Conservation (phyloP, 2,888 invertebrate species). For the Ophonus ardosiacus region DNA sequence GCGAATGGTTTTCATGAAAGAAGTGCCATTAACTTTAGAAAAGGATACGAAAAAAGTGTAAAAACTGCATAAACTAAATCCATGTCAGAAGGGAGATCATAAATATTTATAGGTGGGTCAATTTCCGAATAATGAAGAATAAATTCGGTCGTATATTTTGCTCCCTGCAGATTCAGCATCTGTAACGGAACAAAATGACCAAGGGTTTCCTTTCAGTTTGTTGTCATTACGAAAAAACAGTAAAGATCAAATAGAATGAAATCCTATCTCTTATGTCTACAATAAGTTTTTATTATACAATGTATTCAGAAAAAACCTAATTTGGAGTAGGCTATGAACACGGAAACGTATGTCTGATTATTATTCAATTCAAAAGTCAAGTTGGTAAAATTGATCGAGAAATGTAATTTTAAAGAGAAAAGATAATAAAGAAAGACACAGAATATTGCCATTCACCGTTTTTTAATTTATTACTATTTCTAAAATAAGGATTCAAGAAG, state of each 20-base stretch:
- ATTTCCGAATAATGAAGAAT: slow-evolving; percentile 54
- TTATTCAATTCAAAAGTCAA: no score
- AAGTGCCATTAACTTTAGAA: not conserved
- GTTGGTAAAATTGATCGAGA: no score
- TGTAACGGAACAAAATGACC: slow-evolving; percentile 13
- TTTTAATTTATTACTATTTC: no score
- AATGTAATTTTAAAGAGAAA: no score
- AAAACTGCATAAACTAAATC: slow-evolving; percentile 23
- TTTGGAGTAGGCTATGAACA: no score
- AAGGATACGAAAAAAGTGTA: slow-evolving; percentile 10
- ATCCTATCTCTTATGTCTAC: not conserved
- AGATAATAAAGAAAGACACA: no score
- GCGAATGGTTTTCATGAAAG: not conserved
- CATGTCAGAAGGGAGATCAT: slow-evolving; percentile 27
- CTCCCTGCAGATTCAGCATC: slow-evolving; percentile 54
- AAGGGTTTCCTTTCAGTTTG: slow-evolving; percentile 24
- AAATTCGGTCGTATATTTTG: slow-evolving; percentile 44
- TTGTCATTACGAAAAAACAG: slow-evolving; percentile 3
- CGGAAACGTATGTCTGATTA: no score
- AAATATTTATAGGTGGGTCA: slow-evolving; percentile 54
- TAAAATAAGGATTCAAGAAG: no score
- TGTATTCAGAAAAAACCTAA: no score
- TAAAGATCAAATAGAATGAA: slow-evolving; percentile 6
- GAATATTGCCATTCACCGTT: no score
- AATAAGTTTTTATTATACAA: not conserved